Base-by-base conservation (phyloP, 1,140 invertebrate species). In the Parasteatoda tepidariorum region DNA sequence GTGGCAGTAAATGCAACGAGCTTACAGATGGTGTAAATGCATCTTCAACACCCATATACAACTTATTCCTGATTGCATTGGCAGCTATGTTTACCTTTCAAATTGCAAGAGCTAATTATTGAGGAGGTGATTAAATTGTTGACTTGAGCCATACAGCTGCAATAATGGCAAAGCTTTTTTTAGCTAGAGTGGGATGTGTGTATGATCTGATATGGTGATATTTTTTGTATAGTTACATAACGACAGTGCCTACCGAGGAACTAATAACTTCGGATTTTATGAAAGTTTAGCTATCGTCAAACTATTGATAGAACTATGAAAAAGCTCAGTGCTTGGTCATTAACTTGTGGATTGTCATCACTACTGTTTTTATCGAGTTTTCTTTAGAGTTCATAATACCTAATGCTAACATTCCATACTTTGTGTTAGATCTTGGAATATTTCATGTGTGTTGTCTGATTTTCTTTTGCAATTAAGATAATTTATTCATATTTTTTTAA, bases 1-100 rank as follows among this genome's bases (percentile, higher is more conserved):
- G 93, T 59, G 76, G 70, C 1, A 71, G 28, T 28, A 34, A 31
- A 0, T 85, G 84, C 57, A 85, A 85, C 11, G 75, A 82, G 7
- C 41, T 71, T 26, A 18, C 66, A n/a, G 81, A 59, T 55, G 57
- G 66, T 15, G 28, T 66, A 15, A 74, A 41, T 26, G 38, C 59
- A 13, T 34, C 64, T 5, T n/a, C 66, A 38, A 28, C 66, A 7
- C 9, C 71, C 2, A 6, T 48, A 4, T 71, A 62, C 66, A 82
- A 54, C 30, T 0, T 33, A 4, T 11, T 18, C 11, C 15, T 57
- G 22, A 70, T 82, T 5, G 15, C 54, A 30, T n/a, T 62, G 3
- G 67, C 67, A 0, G 26, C 57, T 18, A 6, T 62, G 9, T n/a
- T 26, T 31, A 31, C n/a, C 30, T 18, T 82, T 6, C 33, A 13